Evolutionary conservation across 2,113 vertebrate species (phyloP), one percentile per base, ranked within the genome.

Genomic region (Poeciliopsis turrubarensis): DNA sequence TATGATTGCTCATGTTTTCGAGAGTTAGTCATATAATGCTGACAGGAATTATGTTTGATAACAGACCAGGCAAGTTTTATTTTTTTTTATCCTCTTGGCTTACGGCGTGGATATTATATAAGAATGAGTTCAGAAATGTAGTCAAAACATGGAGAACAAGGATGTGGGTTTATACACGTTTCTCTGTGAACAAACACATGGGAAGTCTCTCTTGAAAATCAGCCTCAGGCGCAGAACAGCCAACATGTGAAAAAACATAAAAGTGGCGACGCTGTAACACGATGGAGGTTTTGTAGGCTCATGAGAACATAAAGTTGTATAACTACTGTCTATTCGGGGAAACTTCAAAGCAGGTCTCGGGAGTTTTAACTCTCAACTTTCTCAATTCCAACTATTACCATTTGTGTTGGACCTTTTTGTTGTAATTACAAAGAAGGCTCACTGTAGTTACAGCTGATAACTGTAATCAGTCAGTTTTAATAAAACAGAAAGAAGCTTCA

Each of bases 181-280:
- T 76, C 47, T 57, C 29, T 78, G 34, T 6, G 41, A 64, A 26
- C 25, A 30, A 68, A 74, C 34, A 27, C 27, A 75, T 85, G 81
- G 47, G 72, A 86, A 86, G 62, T 61, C 85, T 89, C 80, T 71
- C 80, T 82, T 84, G 89, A 85, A 88, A 90, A 87, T 80, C 71
- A 65, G 84, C 84, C 91, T 63, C 39, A 54, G 86, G 87, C 85
- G 1, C 70, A 32, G 29, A 86, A 78, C n/a, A 22, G 74, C 85
- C 80, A 81, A 88, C 47, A 5, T 63, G 77, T 62, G 83, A 90
- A 88, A 87, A 32, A 51, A 30, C 65, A 44, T 30, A 30, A 75
- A 29, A 86, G 76, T 81, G 72, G 72, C 78, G 72, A 76, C 39
- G 54, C 74, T 64, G 69, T 17, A 32, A 70, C 17, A 44, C 80